Percentiles rank a stretch among this genome's conserved stretches.
These are phyloP conservation scores for Microctonus brassicae DNA, from an alignment of 2,888 invertebrate species.

Conservation along the genomic window DNA sequence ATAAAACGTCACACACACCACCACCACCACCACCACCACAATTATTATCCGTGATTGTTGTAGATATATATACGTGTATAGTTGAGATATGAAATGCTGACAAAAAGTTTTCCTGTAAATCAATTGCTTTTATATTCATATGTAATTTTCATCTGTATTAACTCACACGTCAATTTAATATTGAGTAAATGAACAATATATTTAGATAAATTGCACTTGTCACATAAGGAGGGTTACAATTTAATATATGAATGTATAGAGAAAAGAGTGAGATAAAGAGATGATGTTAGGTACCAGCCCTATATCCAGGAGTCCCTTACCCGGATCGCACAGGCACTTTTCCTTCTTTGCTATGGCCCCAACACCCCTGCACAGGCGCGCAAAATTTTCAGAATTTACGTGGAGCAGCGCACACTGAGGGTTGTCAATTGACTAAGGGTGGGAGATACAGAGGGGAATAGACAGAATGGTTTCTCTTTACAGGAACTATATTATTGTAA, in stretches of 20 bases:
- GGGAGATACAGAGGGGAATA: constrained; percentile 5
- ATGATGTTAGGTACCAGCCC: constrained; percentile 58
- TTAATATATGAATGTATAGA: background rate
- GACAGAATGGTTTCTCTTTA: constrained; percentile 7
- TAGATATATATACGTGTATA: background rate
- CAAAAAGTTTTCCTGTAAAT: background rate
- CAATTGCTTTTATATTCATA: background rate
- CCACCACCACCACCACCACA: no score
- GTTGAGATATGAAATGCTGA: background rate
- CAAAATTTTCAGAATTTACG: constrained; percentile 55
- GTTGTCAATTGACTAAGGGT: constrained; percentile 32
- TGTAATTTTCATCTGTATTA: background rate
- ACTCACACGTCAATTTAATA: constrained; percentile 4
- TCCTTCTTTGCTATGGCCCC: constrained; percentile 60
- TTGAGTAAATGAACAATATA: constrained; percentile 2
- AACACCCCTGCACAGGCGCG: constrained; percentile 64
- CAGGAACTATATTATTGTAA: constrained; percentile 27
- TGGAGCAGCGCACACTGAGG: constrained; percentile 49
- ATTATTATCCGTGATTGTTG: background rate
- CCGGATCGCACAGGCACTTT: constrained; percentile 54
- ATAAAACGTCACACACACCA: background rate
- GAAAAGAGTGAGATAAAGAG: constrained; percentile 41
- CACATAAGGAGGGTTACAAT: background rate
- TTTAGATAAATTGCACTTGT: constrained; percentile 5
- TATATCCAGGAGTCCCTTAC: constrained; percentile 49